phyloP scores from a whole-genome alignment of 2,113 vertebrate species.

The Oreochromis spilurus region DNA sequence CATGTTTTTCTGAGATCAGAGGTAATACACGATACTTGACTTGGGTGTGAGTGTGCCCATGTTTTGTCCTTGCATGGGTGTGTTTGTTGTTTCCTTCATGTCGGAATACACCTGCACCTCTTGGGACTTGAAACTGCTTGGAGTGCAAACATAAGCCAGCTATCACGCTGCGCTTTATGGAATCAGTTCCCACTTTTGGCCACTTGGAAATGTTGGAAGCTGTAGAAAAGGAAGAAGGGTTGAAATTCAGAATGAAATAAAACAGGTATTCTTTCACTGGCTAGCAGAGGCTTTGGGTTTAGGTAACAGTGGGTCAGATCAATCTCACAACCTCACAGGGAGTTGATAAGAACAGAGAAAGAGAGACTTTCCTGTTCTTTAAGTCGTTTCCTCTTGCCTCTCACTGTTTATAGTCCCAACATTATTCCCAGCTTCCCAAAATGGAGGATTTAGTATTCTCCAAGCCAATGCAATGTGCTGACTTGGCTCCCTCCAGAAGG shows the following conservation, averaged over 20 bases:
- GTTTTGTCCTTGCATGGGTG: neutral
- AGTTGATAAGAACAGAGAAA: neutral
- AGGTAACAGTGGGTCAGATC: neutral
- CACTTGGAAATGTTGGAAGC: neutral
- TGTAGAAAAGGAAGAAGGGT: neutral
- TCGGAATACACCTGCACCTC: neutral
- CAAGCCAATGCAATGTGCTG: slow-evolving; percentile 37
- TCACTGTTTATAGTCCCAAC: neutral
- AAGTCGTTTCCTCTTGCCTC: neutral
- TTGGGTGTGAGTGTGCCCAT: neutral
- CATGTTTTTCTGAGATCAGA: neutral
- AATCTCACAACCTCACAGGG: neutral
- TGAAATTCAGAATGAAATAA: neutral
- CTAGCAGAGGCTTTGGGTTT: neutral
- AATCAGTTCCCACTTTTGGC: neutral
- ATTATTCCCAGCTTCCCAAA: slow-evolving; percentile 12
- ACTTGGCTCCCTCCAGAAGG: slow-evolving; percentile 50
- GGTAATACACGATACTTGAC: neutral
- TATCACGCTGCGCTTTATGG: neutral
- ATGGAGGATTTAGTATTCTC: slow-evolving; percentile 24
- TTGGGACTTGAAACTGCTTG: neutral
- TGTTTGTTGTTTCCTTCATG: neutral
- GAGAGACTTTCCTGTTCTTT: neutral
- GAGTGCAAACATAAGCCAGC: neutral
- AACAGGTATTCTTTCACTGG: neutral